phyloP scores from a whole-genome alignment of 2,888 invertebrate genomes.

The Drosophila anceps region DNA sequence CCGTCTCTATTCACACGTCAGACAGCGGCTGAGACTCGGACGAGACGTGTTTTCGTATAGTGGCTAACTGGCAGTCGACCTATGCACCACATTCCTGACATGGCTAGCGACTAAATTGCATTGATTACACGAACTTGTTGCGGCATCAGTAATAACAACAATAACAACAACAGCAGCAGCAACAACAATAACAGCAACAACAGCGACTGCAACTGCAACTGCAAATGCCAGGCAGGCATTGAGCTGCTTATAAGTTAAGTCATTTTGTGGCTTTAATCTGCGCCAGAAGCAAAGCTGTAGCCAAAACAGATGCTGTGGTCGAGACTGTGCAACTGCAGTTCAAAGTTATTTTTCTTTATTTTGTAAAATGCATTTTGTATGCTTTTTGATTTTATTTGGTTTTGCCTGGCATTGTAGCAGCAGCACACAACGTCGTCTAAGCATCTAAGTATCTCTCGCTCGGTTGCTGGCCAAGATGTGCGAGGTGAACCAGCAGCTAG shows the following conservation, averaged over 20 bases:
- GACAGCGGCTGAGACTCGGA: constrained; percentile 7
- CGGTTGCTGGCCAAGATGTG: constrained; percentile 54
- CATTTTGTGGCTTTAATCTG: constrained; percentile 66
- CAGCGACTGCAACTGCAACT: constrained; percentile 32
- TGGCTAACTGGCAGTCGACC: constrained; percentile 51
- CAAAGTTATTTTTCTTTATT: constrained; percentile 53
- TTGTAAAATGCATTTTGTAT: constrained; percentile 72
- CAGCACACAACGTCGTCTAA: constrained; percentile 20
- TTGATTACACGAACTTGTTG: constrained; percentile 71
- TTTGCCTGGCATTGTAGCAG: constrained; percentile 12
- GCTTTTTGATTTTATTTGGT: constrained; percentile 67
- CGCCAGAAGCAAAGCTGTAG: constrained; percentile 45
- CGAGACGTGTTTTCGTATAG: constrained; percentile 55
- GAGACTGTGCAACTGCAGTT: constrained; percentile 42
- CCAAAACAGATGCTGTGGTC: constrained; percentile 25
- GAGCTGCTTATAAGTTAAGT: constrained; percentile 73
- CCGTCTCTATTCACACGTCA: constrained; percentile 52
- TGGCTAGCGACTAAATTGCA: constrained; percentile 71
- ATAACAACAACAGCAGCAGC: constrained; percentile 17
- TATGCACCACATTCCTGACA: constrained; percentile 74
- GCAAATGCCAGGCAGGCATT: constrained; percentile 63
- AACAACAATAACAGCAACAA: constrained; percentile 16
- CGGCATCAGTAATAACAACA: constrained; percentile 57
- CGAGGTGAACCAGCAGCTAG: constrained; percentile 63
- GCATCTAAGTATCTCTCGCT: constrained; percentile 41